Base-by-base conservation (phyloP, 2,888 invertebrate genomes). In the Keiferia lycopersicella region DNA sequence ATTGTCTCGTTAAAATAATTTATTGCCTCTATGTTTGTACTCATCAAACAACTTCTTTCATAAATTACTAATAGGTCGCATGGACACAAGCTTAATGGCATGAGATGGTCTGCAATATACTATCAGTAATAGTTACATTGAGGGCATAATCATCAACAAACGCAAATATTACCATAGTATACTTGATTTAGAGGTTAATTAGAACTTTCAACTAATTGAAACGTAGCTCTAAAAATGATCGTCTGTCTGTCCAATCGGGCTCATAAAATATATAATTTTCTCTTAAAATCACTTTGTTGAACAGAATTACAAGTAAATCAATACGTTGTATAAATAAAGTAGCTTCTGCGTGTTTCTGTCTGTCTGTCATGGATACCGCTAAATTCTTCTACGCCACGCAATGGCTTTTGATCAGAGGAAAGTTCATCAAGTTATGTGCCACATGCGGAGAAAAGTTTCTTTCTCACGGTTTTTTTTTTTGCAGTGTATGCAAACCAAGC, bases 191-290 rank as follows among this genome's bases (percentile, higher is more conserved):
- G 16, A 53, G 26, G 12, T 6, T 14, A 3, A 48, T 48, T 48
- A 48, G 12, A 26, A 18, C 53, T 18, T 18, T 53, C 20, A 53
- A 26, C 53, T 53, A 53, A 53, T 53, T 53, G 26, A 53, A 26
- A 53, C 26, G 26, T 53, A 0, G 1, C 34, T 34, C 7, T 10
- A 8, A 34, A 34, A 34, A 7, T 34, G 8, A 34, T 8, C 6
- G 34, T 34, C 34, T 34, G 34, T 4, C 34, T 34, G 3, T 34
- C 34, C 10, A 34, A 8, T 8, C 8, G 4, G 10, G 6, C 10
- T 34, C 6, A 8, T 1, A 34, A 34, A 34, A 34, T n/a, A n/a
- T n/a, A n/a, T n/a, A n/a, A n/a, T n/a, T n/a, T n/a, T n/a, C n/a
- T n/a, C n/a, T n/a, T n/a, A n/a, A n/a, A n/a, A n/a, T n/a, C n/a